A percentile compares a stretch with the other conserved stretches of the same genome.
Evolutionary conservation across 2,113 vertebrate species (phyloP).

Genomic region (Salvelinus alpinus): DNA sequence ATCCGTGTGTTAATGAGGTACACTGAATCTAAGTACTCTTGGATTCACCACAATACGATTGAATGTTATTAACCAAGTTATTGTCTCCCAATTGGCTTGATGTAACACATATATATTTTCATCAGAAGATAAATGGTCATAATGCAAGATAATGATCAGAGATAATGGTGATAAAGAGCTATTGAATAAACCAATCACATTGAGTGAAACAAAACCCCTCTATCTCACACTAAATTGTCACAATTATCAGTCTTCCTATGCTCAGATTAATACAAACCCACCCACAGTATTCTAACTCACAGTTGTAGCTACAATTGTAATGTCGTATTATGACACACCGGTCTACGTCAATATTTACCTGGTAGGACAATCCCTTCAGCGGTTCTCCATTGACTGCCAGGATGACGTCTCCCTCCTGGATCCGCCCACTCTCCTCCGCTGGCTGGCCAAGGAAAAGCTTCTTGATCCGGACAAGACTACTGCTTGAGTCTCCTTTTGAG

Average conservation of each 20-base stretch:
- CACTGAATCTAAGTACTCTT: too few relatives aligned
- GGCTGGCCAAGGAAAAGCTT: slow-evolving; percentile 86
- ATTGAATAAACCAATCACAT: too few relatives aligned
- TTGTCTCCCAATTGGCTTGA: too few relatives aligned
- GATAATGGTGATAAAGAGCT: too few relatives aligned
- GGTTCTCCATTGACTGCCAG: slow-evolving; percentile 82
- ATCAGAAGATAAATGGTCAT: too few relatives aligned
- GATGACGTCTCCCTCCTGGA: slow-evolving; percentile 83
- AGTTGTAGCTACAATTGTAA: neutral
- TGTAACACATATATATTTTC: too few relatives aligned
- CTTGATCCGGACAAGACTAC: slow-evolving; percentile 80
- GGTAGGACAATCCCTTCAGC: slow-evolving; percentile 78
- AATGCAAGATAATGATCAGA: too few relatives aligned
- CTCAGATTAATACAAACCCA: too few relatives aligned
- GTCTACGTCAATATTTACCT: slow-evolving; percentile 63
- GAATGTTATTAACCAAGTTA: too few relatives aligned
- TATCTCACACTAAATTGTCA: neutral
- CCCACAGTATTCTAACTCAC: too few relatives aligned
- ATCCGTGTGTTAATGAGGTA: too few relatives aligned
- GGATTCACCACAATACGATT: too few relatives aligned
- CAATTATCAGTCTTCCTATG: neutral
- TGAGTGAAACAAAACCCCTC: neutral
- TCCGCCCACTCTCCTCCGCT: slow-evolving; percentile 78
- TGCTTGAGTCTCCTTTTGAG: slow-evolving; percentile 46
- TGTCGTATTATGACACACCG: neutral